A percentile compares a stretch with the other conserved stretches of the same genome.
Conservation (phyloP, 2,888 invertebrate genomes). For the Phaedon cochleariae region DNA sequence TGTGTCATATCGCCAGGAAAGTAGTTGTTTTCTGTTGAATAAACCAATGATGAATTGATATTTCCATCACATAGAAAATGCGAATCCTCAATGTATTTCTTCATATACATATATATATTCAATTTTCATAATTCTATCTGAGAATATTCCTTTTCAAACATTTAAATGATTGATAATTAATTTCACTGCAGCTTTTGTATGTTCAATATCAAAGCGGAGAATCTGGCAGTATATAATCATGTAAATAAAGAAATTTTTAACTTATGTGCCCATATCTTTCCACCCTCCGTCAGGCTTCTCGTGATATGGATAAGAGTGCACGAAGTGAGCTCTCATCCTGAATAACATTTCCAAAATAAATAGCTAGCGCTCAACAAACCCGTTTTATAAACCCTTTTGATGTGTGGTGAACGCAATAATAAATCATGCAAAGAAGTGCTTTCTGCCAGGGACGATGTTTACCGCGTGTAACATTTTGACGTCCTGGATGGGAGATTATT, state of each 20-base stretch:
- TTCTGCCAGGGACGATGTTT: constrained; percentile 31
- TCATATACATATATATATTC: no score
- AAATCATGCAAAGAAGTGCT: constrained; percentile 35
- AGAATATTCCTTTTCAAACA: no score
- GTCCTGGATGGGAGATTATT: constrained; percentile 33
- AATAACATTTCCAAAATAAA: constrained; percentile 32
- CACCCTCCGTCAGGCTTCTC: not conserved
- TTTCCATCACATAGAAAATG: no score
- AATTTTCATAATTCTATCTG: no score
- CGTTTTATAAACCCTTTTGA: constrained; percentile 37
- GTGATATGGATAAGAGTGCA: not conserved
- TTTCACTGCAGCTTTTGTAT: no score
- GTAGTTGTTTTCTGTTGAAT: no score
- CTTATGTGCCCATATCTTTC: not conserved
- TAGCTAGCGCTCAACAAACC: constrained; percentile 27
- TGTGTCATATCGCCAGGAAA: no score
- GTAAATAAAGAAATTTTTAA: not conserved
- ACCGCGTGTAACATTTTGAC: constrained; percentile 34
- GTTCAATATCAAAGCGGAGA: no score
- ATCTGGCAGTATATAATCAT: no score
- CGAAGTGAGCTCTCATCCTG: constrained; percentile 20
- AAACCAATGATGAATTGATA: no score
- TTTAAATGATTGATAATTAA: no score
- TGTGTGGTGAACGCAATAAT: constrained; percentile 35
- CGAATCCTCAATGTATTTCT: no score